Evolutionary conservation across 2,113 vertebrate species (phyloP), one percentile per base, ranked within the genome.

Genomic region (Hymenochirus boettgeri): DNA sequence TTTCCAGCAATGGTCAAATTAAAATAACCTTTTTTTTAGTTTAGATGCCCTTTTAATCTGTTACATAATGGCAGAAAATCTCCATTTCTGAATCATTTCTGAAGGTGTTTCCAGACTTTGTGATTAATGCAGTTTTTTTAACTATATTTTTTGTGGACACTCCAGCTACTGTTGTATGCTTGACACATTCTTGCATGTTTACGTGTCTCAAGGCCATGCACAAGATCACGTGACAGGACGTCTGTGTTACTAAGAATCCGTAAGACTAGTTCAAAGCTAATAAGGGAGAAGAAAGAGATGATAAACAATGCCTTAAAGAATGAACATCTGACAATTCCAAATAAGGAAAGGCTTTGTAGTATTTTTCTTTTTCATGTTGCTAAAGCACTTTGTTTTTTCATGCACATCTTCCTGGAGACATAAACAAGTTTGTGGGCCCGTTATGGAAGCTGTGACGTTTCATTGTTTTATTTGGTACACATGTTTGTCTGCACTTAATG

Each of bases 261-360:
- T 50, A 58, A 29, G 18, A 31, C 31, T 60, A 57, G 65, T 69
- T 69, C 48, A 69, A 60, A 66, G 64, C 55, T 56, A 66, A 51
- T 47, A 69, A 42, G 31, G 24, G 47, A 67, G 29, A 67, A 56
- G 63, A 67, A 70, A 69, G 69, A 75, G 77, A 79, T 85, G 83
- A 87, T 85, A 84, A 85, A 87, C 80, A 83, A 71, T 64, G 60
- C 81, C 85, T 85, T 88, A 84, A 88, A 89, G 88, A 89, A 42
- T 17, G 11, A 15, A 84, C 77, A 74, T 69, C 77, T 80, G 79
- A 80, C 76, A 76, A 77, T 71, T 72, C 73, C 77, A 79, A 78
- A 76, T 72, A 76, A 57, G 73, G 69, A 70, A 60, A 71, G 66
- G 42, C 57, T 76, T 82, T 88, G 82, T 88, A 89, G 85, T 87